Conservation (phyloP, 2,113 vertebrate species). For the Sylvietta virens region DNA sequence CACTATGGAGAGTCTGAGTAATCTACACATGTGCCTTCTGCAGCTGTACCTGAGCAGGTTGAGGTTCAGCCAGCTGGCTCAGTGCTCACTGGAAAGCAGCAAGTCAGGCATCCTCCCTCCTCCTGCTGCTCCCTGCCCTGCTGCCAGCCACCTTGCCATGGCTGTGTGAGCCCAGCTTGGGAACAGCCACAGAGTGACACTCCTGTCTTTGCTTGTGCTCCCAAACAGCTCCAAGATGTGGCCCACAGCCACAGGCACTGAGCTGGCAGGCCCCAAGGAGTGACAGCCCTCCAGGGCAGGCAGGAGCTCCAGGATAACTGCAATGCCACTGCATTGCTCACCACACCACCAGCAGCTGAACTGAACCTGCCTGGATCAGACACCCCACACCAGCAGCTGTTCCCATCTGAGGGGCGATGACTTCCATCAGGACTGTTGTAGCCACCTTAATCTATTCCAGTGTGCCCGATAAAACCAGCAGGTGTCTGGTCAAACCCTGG, state of each 20-base stretch:
- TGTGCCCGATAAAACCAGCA: background rate
- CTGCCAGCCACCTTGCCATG: background rate
- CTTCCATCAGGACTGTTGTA: background rate
- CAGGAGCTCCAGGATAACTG: background rate
- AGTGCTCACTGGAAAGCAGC: background rate
- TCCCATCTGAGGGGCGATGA: background rate
- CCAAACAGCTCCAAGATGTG: accelerated
- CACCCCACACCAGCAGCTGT: background rate
- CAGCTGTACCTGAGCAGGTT: background rate
- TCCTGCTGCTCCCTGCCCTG: background rate
- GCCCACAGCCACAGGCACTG: background rate
- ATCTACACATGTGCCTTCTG: background rate
- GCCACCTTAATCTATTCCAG: background rate
- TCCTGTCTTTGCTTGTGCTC: background rate
- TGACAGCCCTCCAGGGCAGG: background rate
- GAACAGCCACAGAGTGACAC: background rate
- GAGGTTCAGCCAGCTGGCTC: background rate
- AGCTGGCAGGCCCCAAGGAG: background rate
- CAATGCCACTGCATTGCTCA: background rate
- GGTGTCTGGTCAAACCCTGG: background rate
- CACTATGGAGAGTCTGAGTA: background rate
- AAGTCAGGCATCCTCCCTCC: background rate
- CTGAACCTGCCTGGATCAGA: background rate
- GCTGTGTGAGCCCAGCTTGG: background rate
- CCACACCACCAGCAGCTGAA: background rate